Base-by-base conservation (phyloP, 2,888 invertebrate genomes). In the Limnephilus auricula region DNA sequence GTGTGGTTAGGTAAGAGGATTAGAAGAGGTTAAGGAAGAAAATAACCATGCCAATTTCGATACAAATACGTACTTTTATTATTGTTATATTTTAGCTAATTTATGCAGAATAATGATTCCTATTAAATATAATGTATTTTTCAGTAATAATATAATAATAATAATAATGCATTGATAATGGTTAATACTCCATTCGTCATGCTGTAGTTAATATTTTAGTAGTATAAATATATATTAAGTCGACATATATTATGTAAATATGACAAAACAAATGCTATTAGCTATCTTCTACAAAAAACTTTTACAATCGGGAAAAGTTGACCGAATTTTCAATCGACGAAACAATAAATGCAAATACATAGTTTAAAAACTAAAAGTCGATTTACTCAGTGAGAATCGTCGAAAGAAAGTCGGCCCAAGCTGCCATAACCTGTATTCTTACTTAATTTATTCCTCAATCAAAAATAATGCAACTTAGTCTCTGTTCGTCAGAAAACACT, bases 101-200 rank as follows among this genome's bases (percentile, higher is more conserved):
- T 96, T 96, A 96, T 96, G 96, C 95, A 95, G 96, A 96, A 96
- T 96, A 96, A 96, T 96, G 95, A 96, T 96, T 95, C 96, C 96
- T 96, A 96, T 96, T 96, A 96, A 96, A 96, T 96, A 96, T 96
- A 96, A 96, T 96, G 95, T 92, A 96, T 96, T 92, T 95, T 96
- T 95, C 95, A 95, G 95, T 96, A 95, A 94, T 95, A 95, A 95
- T 96, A 96, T 95, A 96, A 95, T 94, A 96, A 96, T 94, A 96
- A 96, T 96, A 96, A 96, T 96, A 95, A 96, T 95, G 95, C 95
- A 95, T 95, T 95, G 95, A 95, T 96, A 95, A 95, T 96, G 96
- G 95, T 96, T 96, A 96, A 92, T 92, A 92, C 89, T 92, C 91
- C 91, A 93, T 91, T 90, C 92, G 90, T 93, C 93, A 93, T 93